phyloP scores from a whole-genome alignment of 2,797 vertebrate species.

The Fringilla coelebs region DNA sequence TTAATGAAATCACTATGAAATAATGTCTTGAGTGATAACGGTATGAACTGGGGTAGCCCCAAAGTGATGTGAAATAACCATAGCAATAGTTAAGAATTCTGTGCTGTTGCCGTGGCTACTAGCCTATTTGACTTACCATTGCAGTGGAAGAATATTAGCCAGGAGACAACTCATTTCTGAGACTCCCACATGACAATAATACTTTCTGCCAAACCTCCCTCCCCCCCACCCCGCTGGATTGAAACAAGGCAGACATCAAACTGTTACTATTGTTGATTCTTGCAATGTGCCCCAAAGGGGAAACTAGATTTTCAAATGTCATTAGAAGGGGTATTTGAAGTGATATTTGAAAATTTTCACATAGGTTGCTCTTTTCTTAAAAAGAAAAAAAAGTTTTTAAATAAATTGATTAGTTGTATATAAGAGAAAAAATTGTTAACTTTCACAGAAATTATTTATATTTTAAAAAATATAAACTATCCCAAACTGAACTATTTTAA shows the following conservation, averaged over 20 bases:
- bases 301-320: slow-evolving; percentile 34
- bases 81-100: slow-evolving; percentile 27
- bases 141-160: slow-evolving; percentile 51
- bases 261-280: slow-evolving; percentile 47
- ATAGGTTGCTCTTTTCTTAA: background rate
- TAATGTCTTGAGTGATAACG: slow-evolving; percentile 22
- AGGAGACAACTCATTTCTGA: slow-evolving; percentile 61
- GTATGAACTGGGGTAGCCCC: slow-evolving; percentile 54
- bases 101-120: slow-evolving; percentile 61
- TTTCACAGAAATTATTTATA: background rate
- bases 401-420: background rate
- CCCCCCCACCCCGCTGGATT: background rate
- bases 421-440: background rate
- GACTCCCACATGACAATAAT: slow-evolving; percentile 46
- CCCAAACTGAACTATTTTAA: background rate
- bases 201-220: slow-evolving; percentile 47
- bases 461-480: background rate
- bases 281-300: background rate
- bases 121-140: slow-evolving; percentile 52
- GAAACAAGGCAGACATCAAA: slow-evolving; percentile 56
- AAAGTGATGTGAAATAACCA: slow-evolving; percentile 44
- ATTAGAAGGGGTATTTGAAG: background rate
- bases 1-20: slow-evolving; percentile 55
- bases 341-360: background rate
- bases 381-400: background rate